These are phyloP conservation scores for Nesoenas mayeri DNA, from an alignment of 2,113 vertebrate genomes.

Conservation along the genomic window DNA sequence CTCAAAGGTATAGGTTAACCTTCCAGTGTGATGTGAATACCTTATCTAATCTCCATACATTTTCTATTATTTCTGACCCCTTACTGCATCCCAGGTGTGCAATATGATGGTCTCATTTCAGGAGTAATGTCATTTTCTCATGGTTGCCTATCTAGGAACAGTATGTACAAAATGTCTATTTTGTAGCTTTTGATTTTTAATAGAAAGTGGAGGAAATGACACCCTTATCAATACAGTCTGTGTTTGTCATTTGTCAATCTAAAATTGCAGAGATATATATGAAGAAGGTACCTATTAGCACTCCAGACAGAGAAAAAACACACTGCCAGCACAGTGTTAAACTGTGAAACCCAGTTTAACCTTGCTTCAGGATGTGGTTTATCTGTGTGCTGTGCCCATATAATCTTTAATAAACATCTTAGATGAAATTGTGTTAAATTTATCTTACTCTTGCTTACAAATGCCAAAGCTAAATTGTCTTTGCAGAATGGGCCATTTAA, in stretches of 20 bases:
- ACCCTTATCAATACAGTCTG: background rate
- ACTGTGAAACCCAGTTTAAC: background rate
- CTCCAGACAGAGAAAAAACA: background rate
- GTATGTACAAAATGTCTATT: background rate
- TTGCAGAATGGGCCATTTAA: background rate
- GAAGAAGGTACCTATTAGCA: background rate
- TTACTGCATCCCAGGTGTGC: background rate
- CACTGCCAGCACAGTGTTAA: background rate
- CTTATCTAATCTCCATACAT: background rate
- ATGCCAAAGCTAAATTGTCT: background rate
- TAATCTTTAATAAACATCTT: background rate
- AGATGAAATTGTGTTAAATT: background rate
- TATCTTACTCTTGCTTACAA: background rate
- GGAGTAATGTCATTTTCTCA: constrained; percentile 4
- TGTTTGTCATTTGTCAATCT: background rate
- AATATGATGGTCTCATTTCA: background rate
- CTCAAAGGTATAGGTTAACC: constrained; percentile 23
- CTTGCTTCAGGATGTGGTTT: background rate
- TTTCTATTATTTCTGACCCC: background rate
- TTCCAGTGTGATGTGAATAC: background rate
- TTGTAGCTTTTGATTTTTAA: constrained; percentile 55
- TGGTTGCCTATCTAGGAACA: background rate
- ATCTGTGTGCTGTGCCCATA: background rate
- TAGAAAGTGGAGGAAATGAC: constrained; percentile 38
- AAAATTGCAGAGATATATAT: background rate